These are phyloP conservation scores for Pachliopta kotzebuea DNA, from an alignment of 2,888 invertebrate species.

Conservation along the genomic window DNA sequence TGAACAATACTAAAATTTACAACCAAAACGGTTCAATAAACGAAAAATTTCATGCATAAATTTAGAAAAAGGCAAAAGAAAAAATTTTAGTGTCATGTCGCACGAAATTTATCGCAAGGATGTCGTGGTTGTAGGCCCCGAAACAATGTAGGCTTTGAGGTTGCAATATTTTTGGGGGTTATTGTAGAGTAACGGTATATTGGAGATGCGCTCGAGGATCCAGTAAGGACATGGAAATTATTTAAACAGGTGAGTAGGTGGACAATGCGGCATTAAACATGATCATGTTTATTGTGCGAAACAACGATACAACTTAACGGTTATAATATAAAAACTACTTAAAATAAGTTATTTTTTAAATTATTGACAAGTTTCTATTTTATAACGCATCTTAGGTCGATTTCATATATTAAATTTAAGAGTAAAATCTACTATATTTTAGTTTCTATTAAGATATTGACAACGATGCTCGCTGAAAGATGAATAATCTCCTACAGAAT, in stretches of 20 bases:
- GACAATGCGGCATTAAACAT: not conserved
- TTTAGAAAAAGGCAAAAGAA: conserved; percentile 12
- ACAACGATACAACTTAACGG: not conserved
- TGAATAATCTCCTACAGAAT: too few species aligned
- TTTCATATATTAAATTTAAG: too few species aligned
- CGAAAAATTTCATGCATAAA: conserved; percentile 8
- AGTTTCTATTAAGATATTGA: too few species aligned
- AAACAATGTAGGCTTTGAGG: conserved; percentile 62
- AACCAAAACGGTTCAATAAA: not conserved
- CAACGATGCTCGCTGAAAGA: too few species aligned
- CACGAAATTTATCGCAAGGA: conserved; percentile 26
- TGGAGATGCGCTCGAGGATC: conserved; percentile 15
- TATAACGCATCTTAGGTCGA: too few species aligned
- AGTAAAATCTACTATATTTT: too few species aligned
- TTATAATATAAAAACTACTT: not conserved
- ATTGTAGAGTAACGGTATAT: conserved; percentile 24
- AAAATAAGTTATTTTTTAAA: too few species aligned
- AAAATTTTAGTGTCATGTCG: conserved; percentile 19
- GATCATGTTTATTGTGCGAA: conserved; percentile 1
- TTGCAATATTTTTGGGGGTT: conserved; percentile 64
- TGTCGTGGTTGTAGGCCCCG: conserved; percentile 9
- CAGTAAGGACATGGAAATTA: conserved; percentile 10
- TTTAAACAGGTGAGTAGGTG: conserved; percentile 19
- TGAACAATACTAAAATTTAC: conserved; percentile 5
- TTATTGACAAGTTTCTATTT: too few species aligned